Evolutionary conservation across 2,888 invertebrate species (phyloP), one percentile per base, ranked within the genome.

Genomic region (Celastrina argiolus): DNA sequence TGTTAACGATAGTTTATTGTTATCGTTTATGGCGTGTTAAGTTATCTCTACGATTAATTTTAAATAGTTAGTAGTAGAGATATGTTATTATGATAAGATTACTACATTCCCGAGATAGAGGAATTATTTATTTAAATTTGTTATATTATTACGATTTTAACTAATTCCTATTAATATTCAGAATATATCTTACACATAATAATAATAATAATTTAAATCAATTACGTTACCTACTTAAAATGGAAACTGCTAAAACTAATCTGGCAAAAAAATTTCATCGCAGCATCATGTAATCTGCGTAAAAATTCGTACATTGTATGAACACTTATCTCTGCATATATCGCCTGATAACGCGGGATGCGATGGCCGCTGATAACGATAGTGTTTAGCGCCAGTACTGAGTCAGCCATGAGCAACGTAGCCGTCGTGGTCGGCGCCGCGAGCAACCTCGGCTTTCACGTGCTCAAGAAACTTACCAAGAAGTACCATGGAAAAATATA

Each of bases 391-490:
- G 73, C 78, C 77, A 85, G 83, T 83, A 76, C 75, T 73, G 77
- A 73, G 76, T 74, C 73, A 78, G 79, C 80, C 79, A 91, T 91
- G 90, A 80, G 78, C 74, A 80, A 83, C 81, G 88, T 89, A 69
- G 89, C 89, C 71, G 76, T 91, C 28, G 85, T 91, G 2, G 82
- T 91, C 16, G 88, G 87, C 66, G 91, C 89, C 59, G 80, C 84
- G 67, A 86, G 85, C 74, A 90, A 89, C 75, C 78, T 90, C 66
- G 91, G 90, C 69, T 89, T 85, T 69, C 87, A 88, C 77, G 85
- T 90, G 0, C 73, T 90, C 1, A 88, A 80, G 70, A 83, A 82
- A 75, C 81, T 91, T 1, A 75, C 76, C 34, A 77, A 81, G 70
- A 73, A 74, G 2, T 87, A 87, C 78, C 70, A 81, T 66, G 85